Evolutionary conservation across 2,113 vertebrate species (phyloP).

Genomic region (mouse (Mus musculus)): DNA sequence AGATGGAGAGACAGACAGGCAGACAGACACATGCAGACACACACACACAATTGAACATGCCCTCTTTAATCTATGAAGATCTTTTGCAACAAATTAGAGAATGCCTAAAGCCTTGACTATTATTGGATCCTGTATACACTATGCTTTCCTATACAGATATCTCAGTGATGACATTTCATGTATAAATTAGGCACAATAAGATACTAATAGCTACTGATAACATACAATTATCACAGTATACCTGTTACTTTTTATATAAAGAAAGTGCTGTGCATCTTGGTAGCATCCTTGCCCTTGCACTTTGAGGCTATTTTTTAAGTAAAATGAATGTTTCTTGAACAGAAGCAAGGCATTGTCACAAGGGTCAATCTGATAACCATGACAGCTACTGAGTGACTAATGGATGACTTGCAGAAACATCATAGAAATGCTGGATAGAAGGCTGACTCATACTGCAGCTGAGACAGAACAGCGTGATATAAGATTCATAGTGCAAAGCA

Average conservation of each 20-base stretch:
- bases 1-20: not conserved
- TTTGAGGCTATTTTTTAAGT: not conserved
- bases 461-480: not conserved
- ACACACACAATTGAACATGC: no score
- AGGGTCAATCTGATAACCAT: not conserved
- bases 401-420: not conserved
- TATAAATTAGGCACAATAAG: not conserved
- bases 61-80: not conserved
- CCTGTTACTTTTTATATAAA: not conserved
- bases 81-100: not conserved
- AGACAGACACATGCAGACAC: not conserved
- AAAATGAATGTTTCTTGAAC: not conserved
- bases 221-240: not conserved
- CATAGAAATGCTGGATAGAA: not conserved
- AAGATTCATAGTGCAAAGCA: not conserved
- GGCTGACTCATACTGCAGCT: not conserved
- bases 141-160: not conserved
- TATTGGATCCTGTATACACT: no score
- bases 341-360: not conserved
- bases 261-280: not conserved
- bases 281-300: not conserved
- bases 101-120: not conserved
- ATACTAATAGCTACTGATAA: not conserved
- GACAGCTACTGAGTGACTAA: not conserved
- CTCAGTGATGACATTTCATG: not conserved